These are phyloP conservation scores for Cichlasoma orientale DNA, from an alignment of 2,797 vertebrate genomes.

Conservation along the genomic window DNA sequence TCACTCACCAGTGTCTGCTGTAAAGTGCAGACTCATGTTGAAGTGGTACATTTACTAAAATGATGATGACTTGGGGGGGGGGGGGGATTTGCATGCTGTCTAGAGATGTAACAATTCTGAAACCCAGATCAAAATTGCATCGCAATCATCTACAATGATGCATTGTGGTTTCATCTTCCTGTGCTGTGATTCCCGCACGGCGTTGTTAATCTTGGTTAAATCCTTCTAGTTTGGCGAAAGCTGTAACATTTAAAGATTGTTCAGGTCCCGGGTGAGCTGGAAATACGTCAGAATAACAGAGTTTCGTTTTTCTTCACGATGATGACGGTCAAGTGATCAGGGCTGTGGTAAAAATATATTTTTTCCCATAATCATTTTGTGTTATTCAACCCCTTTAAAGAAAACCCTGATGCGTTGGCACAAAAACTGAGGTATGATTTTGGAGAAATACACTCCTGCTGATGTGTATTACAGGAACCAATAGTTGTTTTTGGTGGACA, in stretches of 20 bases:
- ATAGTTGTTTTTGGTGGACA: background rate
- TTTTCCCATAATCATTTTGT: background rate
- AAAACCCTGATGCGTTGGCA: background rate
- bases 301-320: background rate
- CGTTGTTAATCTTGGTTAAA: background rate
- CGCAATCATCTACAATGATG: background rate
- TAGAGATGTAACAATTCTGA: slow-evolving; percentile 11
- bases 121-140: background rate
- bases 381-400: background rate
- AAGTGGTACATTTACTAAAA: slow-evolving; percentile 32
- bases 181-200: background rate
- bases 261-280: background rate
- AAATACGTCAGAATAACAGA: background rate
- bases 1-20: slow-evolving; percentile 22
- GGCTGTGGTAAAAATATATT: background rate
- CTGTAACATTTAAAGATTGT: background rate
- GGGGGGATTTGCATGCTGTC: slow-evolving; percentile 32
- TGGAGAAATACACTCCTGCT: background rate
- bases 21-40: slow-evolving; percentile 38
- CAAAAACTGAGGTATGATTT: background rate
- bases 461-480: background rate
- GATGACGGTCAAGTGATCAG: background rate
- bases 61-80: slow-evolving; percentile 2
- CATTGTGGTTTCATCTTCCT: background rate
- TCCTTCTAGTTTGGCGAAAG: background rate